phyloP scores from a whole-genome alignment of 2,888 invertebrate species.

The Volucella bombylans region DNA sequence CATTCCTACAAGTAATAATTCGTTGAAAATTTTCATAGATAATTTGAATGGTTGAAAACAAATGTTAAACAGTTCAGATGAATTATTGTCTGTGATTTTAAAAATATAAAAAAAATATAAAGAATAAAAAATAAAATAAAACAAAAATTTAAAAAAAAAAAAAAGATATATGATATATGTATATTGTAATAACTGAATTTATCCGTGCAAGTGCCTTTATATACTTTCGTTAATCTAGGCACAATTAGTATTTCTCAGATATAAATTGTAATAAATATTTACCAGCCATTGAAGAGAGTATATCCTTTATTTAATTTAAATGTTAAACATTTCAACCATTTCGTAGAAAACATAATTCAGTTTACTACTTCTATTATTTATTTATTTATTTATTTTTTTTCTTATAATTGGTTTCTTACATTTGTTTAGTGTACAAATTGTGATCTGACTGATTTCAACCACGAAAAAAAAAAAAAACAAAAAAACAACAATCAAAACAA shows the following conservation, averaged over 20 bases:
- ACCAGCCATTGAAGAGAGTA: too few species aligned
- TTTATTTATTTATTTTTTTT: neutral
- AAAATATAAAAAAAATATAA: neutral
- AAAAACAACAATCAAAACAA: neutral
- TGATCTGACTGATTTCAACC: slow-evolving; percentile 34
- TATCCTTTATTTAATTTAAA: neutral
- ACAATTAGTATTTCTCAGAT: slow-evolving; percentile 20
- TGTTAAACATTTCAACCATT: neutral
- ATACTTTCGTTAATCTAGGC: slow-evolving; percentile 37
- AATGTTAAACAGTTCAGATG: neutral
- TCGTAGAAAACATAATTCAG: too few species aligned
- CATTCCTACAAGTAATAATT: neutral
- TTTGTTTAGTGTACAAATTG: neutral
- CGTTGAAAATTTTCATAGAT: neutral
- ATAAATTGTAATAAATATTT: neutral
- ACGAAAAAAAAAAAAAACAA: neutral
- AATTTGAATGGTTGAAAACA: neutral
- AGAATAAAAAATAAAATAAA: too few species aligned
- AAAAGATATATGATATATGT: too few species aligned
- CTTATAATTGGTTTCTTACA: neutral
- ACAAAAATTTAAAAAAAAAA: too few species aligned
- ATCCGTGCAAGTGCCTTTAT: slow-evolving; percentile 49
- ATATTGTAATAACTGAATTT: slow-evolving; percentile 22
- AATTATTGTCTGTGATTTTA: neutral
- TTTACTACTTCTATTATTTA: too few species aligned